Evolutionary conservation across 2,797 vertebrate species (phyloP).

Genomic region (Etheostoma perlongum): DNA sequence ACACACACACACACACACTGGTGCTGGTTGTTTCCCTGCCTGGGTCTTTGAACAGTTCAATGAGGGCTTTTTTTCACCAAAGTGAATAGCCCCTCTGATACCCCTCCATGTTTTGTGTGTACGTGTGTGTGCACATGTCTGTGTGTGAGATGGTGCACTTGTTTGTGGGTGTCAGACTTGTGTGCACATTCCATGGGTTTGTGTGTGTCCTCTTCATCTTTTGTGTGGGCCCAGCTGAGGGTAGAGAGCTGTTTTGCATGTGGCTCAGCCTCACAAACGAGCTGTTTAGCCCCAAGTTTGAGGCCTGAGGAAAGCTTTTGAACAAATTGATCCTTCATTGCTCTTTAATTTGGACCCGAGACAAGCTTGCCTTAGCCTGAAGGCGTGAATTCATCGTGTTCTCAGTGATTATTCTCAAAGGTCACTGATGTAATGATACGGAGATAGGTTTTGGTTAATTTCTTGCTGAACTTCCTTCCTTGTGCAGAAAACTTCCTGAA

Average conservation of each 20-base stretch:
- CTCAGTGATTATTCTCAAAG: conserved; percentile 13
- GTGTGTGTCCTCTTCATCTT: conserved; percentile 72
- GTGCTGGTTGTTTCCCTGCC: conserved; percentile 70
- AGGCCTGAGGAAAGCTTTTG: conserved; percentile 46
- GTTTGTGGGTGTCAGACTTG: conserved; percentile 31
- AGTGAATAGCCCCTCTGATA: conserved; percentile 80
- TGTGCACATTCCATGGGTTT: conserved; percentile 49
- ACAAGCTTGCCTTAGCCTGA: conserved; percentile 25
- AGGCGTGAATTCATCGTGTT: neutral
- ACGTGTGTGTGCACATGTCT: conserved; percentile 10
- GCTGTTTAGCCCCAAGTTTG: conserved; percentile 50
- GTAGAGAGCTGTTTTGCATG: conserved; percentile 75
- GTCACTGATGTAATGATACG: conserved; percentile 14
- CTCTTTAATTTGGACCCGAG: conserved; percentile 34
- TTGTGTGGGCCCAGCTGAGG: conserved; percentile 75
- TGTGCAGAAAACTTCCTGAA: neutral
- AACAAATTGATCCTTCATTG: conserved; percentile 31
- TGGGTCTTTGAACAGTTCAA: conserved; percentile 80
- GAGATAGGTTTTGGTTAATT: neutral
- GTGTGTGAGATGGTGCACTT: conserved; percentile 25
- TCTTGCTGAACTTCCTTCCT: neutral
- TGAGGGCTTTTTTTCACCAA: conserved; percentile 78
- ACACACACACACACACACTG: conserved; percentile 40
- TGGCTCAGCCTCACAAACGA: conserved; percentile 62
- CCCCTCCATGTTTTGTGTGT: conserved; percentile 45